These are phyloP conservation scores for Ibycter americanus DNA, from an alignment of 2,797 vertebrate species.

Conservation along the genomic window DNA sequence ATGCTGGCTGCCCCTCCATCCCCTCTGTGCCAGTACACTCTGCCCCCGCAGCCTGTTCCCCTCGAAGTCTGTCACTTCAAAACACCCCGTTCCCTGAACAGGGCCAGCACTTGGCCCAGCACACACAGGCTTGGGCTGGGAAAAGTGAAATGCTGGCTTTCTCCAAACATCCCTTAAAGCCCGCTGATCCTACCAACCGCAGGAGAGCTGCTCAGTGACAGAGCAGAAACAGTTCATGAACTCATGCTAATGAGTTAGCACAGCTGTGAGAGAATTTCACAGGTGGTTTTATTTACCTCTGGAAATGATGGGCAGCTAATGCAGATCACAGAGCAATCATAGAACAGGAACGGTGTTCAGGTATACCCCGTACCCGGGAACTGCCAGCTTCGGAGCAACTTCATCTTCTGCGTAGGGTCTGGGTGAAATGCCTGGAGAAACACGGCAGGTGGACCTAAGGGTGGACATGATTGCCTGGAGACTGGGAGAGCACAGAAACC, in stretches of 20 bases:
- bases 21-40: not conserved
- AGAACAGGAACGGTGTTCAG: not conserved
- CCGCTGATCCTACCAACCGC: not conserved
- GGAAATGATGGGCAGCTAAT: not conserved
- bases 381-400: not conserved
- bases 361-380: not conserved
- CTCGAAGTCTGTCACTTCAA: not conserved
- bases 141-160: not conserved
- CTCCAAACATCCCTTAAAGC: not conserved
- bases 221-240: not conserved
- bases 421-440: not conserved
- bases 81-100: fast-evolving
- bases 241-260: not conserved
- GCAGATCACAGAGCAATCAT: not conserved
- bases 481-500: not conserved
- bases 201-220: not conserved
- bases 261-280: not conserved
- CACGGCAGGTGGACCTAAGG: not conserved
- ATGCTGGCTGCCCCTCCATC: not conserved
- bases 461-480: not conserved
- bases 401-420: not conserved
- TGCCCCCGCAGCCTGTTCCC: not conserved
- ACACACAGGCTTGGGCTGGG: not conserved
- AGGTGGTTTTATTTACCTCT: not conserved
- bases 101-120: not conserved